phyloP scores from a whole-genome alignment of 2,888 invertebrate species.

The Drosophila affinis region DNA sequence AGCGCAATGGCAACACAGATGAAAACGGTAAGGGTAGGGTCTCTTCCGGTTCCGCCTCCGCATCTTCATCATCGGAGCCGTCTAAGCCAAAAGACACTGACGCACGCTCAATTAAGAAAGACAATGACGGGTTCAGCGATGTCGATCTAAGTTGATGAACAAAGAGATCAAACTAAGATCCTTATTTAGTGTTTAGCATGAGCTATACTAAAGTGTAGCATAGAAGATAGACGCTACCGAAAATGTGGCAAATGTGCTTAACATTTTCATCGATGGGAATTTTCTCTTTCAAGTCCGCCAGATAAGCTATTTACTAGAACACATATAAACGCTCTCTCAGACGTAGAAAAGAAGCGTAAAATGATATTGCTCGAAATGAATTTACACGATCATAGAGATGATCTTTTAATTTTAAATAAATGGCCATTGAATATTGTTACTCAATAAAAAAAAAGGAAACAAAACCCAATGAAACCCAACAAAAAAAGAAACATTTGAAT shows the following conservation, averaged over 20 bases:
- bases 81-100: constrained; percentile 36
- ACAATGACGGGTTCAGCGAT: constrained; percentile 63
- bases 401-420: background rate
- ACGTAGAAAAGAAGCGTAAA: constrained; percentile 7
- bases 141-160: constrained; percentile 67
- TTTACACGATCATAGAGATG: constrained; percentile 5
- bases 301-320: background rate
- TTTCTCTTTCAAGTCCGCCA: background rate
- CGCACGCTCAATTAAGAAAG: constrained; percentile 27
- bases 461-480: background rate
- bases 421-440: constrained; percentile 2
- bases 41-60: constrained; percentile 32
- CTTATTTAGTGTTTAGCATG: constrained; percentile 28
- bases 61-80: constrained; percentile 27
- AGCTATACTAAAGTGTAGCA: background rate
- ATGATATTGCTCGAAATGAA: constrained; percentile 29
- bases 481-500: too few relatives aligned
- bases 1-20: constrained; percentile 60
- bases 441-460: constrained; percentile 13
- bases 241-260: constrained; percentile 11
- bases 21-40: constrained; percentile 75
- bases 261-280: background rate
- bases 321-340: constrained; percentile 4
- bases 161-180: background rate
- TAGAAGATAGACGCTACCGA: background rate